These are phyloP conservation scores for Onychomys torridus DNA, from an alignment of 2,797 vertebrate genomes.

Conservation along the genomic window DNA sequence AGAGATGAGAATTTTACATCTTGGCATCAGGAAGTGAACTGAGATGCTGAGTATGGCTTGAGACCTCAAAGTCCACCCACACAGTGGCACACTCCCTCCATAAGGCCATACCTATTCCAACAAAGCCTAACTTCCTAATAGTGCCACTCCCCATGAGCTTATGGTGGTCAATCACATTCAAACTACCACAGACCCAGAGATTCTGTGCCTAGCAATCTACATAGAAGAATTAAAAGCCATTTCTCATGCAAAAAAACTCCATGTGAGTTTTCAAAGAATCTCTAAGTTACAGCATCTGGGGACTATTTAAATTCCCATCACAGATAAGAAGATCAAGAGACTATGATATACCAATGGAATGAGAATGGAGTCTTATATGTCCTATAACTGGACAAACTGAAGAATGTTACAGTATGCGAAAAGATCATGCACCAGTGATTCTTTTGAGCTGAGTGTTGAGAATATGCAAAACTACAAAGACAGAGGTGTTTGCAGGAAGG, in stretches of 20 bases:
- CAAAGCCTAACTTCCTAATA: neutral
- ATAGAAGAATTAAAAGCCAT: neutral
- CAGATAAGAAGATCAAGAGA: neutral
- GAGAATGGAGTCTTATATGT: neutral
- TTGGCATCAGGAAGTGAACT: neutral
- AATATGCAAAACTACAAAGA: neutral
- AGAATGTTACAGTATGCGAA: neutral
- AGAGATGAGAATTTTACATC: neutral
- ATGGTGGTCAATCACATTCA: neutral
- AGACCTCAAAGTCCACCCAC: neutral
- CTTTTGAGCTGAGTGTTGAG: neutral
- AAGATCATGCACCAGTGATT: neutral
- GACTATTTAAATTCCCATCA: neutral
- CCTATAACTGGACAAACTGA: neutral
- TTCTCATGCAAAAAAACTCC: neutral
- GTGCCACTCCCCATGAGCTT: neutral
- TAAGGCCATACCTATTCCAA: neutral
- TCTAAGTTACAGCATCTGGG: neutral
- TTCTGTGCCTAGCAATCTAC: neutral
- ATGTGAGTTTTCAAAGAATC: neutral
- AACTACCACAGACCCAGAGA: neutral
- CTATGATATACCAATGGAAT: neutral
- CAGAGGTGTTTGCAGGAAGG: rapidly evolving
- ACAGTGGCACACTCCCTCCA: neutral
- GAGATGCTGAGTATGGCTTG: neutral